Evolutionary conservation across 1,140 invertebrate genomes (phyloP).

Genomic region (Caenorhabditis tropicalis): DNA sequence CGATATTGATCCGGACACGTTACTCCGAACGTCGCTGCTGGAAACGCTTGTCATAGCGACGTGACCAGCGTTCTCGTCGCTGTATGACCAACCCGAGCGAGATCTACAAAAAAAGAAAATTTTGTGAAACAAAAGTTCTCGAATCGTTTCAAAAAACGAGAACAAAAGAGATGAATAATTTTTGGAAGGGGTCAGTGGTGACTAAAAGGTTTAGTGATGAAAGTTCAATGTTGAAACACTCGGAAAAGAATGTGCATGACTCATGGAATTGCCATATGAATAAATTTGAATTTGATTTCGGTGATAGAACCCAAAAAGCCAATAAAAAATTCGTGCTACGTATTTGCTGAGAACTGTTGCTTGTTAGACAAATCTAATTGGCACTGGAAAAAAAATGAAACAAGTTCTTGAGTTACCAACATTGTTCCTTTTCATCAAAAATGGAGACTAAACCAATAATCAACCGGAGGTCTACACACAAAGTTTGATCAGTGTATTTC

Average conservation of each 20-base stretch:
- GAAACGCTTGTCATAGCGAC: slow-evolving; percentile 49
- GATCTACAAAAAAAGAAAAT: slow-evolving; percentile 30
- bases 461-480: neutral
- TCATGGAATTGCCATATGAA: too few species aligned
- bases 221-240: too few species aligned
- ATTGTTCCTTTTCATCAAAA: neutral
- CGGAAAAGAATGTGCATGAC: too few species aligned
- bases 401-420: too few species aligned
- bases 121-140: neutral
- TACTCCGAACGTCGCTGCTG: slow-evolving; percentile 44
- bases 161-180: neutral
- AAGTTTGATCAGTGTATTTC: slow-evolving; percentile 25
- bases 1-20: neutral
- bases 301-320: too few species aligned
- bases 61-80: slow-evolving; percentile 46
- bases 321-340: too few species aligned
- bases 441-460: neutral
- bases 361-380: too few species aligned
- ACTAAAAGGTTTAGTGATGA: neutral
- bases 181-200: neutral
- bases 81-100: slow-evolving; percentile 50
- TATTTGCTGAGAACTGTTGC: too few species aligned
- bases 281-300: too few species aligned
- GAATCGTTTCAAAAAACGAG: neutral
- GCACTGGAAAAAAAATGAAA: too few species aligned